Conservation (phyloP, 2,888 invertebrate genomes). For the Poecilus cupreus region DNA sequence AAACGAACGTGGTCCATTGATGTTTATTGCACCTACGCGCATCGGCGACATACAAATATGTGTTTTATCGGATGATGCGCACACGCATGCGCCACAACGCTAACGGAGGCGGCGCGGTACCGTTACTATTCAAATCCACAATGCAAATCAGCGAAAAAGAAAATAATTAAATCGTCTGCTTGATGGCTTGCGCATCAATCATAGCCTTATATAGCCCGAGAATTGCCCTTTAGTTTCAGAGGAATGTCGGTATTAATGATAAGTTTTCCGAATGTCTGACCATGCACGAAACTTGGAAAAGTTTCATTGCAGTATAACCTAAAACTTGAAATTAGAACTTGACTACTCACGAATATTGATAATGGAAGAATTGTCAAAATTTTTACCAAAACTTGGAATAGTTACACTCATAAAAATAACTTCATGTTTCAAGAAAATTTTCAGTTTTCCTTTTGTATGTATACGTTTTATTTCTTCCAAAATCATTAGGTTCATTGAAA, state of each 20-base stretch:
- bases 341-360: no score
- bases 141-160: slow-evolving; percentile 42
- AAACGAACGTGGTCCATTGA: slow-evolving; percentile 55
- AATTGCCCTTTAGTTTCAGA: slow-evolving; percentile 1
- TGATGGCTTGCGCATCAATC: neutral
- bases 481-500: no score
- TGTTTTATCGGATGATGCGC: slow-evolving; percentile 51
- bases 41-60: slow-evolving; percentile 52
- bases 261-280: no score
- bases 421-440: no score
- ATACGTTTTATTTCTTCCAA: no score
- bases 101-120: slow-evolving; percentile 46
- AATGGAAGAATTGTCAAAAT: no score
- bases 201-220: neutral
- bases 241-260: slow-evolving; percentile 6
- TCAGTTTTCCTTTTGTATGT: no score
- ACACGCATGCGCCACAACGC: neutral
- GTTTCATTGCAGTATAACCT: no score
- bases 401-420: no score
- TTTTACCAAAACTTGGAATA: no score
- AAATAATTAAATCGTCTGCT: slow-evolving; percentile 32
- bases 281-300: no score
- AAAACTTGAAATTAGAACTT: no score
- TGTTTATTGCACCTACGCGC: slow-evolving; percentile 56
- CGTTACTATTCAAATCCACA: slow-evolving; percentile 50